Evolutionary conservation across 2,888 invertebrate genomes (phyloP).

Genomic region (Mesorhabditis spiculigera): DNA sequence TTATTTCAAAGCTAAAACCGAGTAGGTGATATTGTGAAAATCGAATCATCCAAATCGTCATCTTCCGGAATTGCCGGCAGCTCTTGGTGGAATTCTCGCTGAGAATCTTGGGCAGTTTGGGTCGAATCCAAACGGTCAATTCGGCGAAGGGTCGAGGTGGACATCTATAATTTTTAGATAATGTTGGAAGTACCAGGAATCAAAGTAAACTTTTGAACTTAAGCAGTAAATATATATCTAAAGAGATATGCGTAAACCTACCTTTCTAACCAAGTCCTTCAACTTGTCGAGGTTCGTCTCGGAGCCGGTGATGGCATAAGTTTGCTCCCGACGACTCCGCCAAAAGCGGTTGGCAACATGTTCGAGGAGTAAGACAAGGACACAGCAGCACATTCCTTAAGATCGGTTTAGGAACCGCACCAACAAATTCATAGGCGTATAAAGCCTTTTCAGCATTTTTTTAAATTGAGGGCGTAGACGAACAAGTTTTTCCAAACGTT

Average conservation of each 20-base stretch:
- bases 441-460: too few relatives aligned
- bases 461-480: too few relatives aligned
- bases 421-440: too few relatives aligned
- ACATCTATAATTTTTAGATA: not conserved
- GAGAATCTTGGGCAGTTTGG: not conserved
- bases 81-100: not conserved
- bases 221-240: too few relatives aligned
- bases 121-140: not conserved
- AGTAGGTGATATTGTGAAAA: not conserved
- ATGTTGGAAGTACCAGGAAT: too few relatives aligned
- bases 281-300: not conserved
- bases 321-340: not conserved
- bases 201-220: too few relatives aligned
- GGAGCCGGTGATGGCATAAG: not conserved
- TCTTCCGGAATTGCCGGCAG: not conserved
- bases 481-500: too few relatives aligned
- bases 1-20: too few relatives aligned
- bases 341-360: not conserved
- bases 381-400: not conserved
- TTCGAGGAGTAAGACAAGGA: not conserved
- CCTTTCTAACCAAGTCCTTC: not conserved
- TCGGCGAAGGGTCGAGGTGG: constrained; percentile 5
- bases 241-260: not conserved
- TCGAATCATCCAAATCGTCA: not conserved
- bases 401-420: too few relatives aligned